These are phyloP conservation scores for Dilophus febrilis DNA, from an alignment of 2,888 invertebrate genomes.

Conservation along the genomic window DNA sequence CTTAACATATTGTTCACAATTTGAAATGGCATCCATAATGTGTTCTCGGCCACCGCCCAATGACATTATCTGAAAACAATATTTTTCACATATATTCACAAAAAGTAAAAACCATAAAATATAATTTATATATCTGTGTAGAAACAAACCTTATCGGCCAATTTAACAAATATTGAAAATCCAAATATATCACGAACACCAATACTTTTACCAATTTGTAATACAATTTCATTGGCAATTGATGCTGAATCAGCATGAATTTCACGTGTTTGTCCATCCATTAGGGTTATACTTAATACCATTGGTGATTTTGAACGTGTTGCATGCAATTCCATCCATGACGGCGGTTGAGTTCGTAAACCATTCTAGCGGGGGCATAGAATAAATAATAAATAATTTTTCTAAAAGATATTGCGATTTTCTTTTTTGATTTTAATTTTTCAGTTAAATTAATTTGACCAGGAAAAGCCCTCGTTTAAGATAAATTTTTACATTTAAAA, in stretches of 20 bases:
- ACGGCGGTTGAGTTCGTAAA: conserved; percentile 77
- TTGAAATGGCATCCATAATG: conserved; percentile 89
- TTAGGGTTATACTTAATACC: conserved; percentile 64
- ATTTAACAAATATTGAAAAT: conserved; percentile 78
- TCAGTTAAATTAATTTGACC: not conserved
- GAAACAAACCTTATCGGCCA: conserved; percentile 54
- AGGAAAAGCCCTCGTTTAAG: not conserved
- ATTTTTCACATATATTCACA: not conserved
- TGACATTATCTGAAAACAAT: conserved; percentile 43
- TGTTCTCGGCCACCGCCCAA: conserved; percentile 79
- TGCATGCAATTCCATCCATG: conserved; percentile 75
- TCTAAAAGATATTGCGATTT: not conserved
- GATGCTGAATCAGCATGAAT: conserved; percentile 80
- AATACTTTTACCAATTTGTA: conserved; percentile 60
- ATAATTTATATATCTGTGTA: not conserved
- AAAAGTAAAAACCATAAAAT: too few relatives aligned
- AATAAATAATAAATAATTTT: not conserved
- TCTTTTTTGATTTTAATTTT: too few relatives aligned
- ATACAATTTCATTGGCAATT: conserved; percentile 74
- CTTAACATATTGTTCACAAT: conserved; percentile 88
- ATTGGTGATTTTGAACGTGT: conserved; percentile 74
- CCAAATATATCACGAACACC: conserved; percentile 69
- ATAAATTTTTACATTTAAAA: not conserved
- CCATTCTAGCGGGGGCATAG: conserved; percentile 43
- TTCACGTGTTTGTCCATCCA: conserved; percentile 71